phyloP scores from a whole-genome alignment of 2,888 invertebrate species.

The Scotopteryx bipunctaria region DNA sequence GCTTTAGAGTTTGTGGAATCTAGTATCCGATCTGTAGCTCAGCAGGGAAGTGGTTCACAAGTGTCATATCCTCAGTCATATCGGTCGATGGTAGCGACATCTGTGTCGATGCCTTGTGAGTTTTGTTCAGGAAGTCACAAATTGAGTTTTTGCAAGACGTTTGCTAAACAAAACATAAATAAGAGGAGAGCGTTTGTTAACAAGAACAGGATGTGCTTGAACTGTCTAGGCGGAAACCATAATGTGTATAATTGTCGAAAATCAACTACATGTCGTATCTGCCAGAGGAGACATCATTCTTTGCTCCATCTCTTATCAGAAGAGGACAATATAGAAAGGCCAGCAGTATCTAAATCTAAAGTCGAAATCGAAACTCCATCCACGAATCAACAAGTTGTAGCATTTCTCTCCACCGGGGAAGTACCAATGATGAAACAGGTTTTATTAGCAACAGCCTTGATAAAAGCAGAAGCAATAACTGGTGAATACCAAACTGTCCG shows the following conservation, averaged over 20 bases:
- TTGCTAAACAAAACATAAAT: neutral
- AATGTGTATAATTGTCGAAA: neutral
- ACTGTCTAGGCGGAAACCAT: slow-evolving; percentile 1
- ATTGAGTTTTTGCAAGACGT: neutral
- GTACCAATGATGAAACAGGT: neutral
- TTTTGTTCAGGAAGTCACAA: slow-evolving; percentile 1
- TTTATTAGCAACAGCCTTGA: neutral
- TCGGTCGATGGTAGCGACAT: neutral
- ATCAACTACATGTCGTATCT: neutral
- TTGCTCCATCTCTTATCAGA: neutral
- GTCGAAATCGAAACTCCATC: neutral
- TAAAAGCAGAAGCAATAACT: neutral
- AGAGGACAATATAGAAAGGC: neutral
- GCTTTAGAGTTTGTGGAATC: slow-evolving; percentile 1
- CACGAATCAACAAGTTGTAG: neutral
- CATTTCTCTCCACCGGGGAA: neutral
- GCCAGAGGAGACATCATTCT: neutral
- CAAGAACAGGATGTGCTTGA: neutral
- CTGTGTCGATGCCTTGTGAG: neutral
- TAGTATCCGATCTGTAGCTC: neutral
- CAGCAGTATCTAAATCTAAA: neutral
- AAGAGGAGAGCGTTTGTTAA: neutral
- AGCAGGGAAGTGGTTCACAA: neutral
- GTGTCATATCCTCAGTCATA: too few species aligned
- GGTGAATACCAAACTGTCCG: neutral